Conservation (phyloP, 2,888 invertebrate species). For the Zaprionus obscuricornis region DNA sequence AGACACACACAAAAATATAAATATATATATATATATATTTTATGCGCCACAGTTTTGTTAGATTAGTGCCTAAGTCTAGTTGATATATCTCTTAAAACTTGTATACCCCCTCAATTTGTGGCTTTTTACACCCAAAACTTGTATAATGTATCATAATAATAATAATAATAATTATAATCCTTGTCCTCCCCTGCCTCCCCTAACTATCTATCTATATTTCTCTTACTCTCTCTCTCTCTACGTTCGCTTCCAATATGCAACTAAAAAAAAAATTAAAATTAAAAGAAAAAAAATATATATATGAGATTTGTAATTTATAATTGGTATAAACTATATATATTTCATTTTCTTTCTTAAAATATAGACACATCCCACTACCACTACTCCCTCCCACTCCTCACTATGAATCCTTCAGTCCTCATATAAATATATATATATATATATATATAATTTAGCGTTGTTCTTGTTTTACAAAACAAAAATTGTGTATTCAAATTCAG, state of each 20-base stretch:
- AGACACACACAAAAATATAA: constrained; percentile 25
- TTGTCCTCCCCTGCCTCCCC: too few relatives aligned
- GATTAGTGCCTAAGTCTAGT: constrained; percentile 75
- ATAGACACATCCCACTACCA: too few relatives aligned
- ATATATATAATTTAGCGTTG: constrained; percentile 41
- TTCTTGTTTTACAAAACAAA: constrained; percentile 75
- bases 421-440: constrained; percentile 7
- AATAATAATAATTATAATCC: constrained; percentile 1
- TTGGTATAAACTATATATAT: too few relatives aligned
- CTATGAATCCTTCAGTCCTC: too few relatives aligned
- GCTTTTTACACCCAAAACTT: constrained; percentile 74
- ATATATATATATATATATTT: constrained; percentile 29
- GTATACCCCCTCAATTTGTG: constrained; percentile 58
- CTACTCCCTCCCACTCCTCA: too few relatives aligned
- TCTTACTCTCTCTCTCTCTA: too few relatives aligned
- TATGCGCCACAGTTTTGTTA: constrained; percentile 70
- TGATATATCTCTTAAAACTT: constrained; percentile 30
- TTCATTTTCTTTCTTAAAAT: too few relatives aligned
- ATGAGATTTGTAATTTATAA: too few relatives aligned
- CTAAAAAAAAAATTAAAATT: too few relatives aligned
- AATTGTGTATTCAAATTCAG: constrained; percentile 66
- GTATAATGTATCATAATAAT: constrained; percentile 28
- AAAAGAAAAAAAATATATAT: too few relatives aligned
- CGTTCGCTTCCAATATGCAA: too few relatives aligned
- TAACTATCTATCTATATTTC: too few relatives aligned